Evolutionary conservation across 35 echinoderm and acorn worm species (phyloP).

Genomic region (Holothuria glaberrima): DNA sequence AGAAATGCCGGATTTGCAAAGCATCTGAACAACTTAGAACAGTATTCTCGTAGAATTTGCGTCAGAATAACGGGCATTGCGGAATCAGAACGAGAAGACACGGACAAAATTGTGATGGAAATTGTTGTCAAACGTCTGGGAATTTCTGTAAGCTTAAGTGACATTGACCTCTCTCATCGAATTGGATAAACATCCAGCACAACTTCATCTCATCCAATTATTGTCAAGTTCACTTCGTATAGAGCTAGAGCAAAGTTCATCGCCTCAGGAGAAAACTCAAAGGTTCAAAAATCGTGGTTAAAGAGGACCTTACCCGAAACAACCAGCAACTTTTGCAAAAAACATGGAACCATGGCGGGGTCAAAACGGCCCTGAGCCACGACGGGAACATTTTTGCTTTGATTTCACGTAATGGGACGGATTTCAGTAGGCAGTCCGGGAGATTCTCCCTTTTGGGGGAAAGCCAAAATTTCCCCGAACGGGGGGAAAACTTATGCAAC

Average conservation of each 20-base stretch:
- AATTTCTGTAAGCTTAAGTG: background rate
- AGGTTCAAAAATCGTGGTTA: background rate
- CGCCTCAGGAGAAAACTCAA: conserved; percentile 30
- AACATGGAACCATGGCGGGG: background rate
- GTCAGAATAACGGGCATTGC: background rate
- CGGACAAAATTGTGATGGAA: background rate
- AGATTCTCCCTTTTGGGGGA: no score
- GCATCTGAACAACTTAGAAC: background rate
- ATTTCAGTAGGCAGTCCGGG: background rate
- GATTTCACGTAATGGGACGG: background rate
- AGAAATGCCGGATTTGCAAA: background rate
- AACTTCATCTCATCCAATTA: conserved; percentile 25
- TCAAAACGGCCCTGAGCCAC: background rate
- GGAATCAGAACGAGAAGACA: background rate
- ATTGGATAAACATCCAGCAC: background rate
- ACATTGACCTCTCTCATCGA: conserved; percentile 6
- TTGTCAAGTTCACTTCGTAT: conserved; percentile 29
- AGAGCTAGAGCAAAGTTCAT: conserved; percentile 22
- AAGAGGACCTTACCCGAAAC: conserved; percentile 16
- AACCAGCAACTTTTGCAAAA: conserved; percentile 15
- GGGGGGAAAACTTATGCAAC: no score
- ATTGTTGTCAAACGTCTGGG: background rate
- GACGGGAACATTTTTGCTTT: conserved; percentile 31
- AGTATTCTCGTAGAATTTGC: conserved; percentile 13
- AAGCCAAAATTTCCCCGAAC: no score